A percentile compares a stretch with the other conserved stretches of the same genome.
These are phyloP conservation scores for Sphinx pinastri DNA, from an alignment of 2,888 invertebrate species.

Conservation along the genomic window DNA sequence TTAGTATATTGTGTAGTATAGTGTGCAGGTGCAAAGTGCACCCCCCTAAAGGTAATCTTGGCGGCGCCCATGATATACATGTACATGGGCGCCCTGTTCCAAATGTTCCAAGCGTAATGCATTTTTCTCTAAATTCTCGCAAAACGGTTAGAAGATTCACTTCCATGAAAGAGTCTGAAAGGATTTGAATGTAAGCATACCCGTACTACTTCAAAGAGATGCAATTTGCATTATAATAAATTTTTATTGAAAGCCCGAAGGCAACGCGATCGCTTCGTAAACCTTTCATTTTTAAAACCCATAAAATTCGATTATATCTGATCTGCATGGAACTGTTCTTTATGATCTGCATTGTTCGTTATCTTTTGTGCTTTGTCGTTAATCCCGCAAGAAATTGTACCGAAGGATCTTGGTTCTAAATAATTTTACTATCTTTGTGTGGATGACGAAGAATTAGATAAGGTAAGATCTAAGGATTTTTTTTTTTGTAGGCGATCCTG, in stretches of 20 bases:
- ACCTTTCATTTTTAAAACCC: conserved; percentile 54
- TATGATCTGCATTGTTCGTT: conserved; percentile 5
- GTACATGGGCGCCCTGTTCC: no score
- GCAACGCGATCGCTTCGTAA: conserved; percentile 55
- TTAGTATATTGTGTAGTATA: no score
- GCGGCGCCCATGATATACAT: no score
- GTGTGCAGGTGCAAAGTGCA: no score
- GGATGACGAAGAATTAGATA: neutral
- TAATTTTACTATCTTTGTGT: neutral
- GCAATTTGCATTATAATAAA: conserved; percentile 80
- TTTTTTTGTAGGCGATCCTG: no score
- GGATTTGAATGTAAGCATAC: conserved; percentile 56
- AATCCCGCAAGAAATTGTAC: neutral
- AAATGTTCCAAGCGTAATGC: neutral
- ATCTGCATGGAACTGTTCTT: conserved; percentile 3
- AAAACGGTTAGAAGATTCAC: conserved; percentile 14
- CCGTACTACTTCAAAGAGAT: conserved; percentile 64
- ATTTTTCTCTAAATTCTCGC: neutral
- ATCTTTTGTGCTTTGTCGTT: conserved; percentile 19
- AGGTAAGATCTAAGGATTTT: neutral
- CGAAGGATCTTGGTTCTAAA: neutral
- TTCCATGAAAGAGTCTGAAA: conserved; percentile 53
- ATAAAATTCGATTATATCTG: conserved; percentile 35
- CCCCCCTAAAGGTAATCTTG: no score
- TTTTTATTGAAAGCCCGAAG: conserved; percentile 68